Percentiles rank a stretch among this genome's conserved stretches.
These are phyloP conservation scores for Formica selysi DNA, from an alignment of 1,140 invertebrate genomes.

Conservation along the genomic window DNA sequence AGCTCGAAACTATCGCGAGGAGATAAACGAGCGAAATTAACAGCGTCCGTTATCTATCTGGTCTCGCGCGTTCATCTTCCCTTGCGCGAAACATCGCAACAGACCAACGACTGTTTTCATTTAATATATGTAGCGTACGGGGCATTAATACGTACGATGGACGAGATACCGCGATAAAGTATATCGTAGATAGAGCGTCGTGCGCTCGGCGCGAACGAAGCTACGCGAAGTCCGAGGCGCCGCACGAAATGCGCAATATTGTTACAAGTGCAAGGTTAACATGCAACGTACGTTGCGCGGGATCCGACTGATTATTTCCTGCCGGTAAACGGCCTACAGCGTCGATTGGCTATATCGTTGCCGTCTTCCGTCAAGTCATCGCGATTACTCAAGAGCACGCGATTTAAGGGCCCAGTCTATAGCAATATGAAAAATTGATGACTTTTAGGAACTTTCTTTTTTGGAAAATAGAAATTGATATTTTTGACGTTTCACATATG, in stretches of 20 bases:
- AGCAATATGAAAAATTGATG: too few species aligned
- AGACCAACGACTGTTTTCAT: neutral
- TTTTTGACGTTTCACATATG: too few species aligned
- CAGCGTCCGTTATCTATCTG: neutral
- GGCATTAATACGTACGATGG: neutral
- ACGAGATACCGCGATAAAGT: slow-evolving; percentile 18
- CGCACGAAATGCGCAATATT: slow-evolving; percentile 54
- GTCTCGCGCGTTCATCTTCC: neutral
- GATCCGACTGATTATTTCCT: slow-evolving; percentile 68
- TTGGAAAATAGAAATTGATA: too few species aligned
- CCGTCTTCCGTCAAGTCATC: neutral
- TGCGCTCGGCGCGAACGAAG: neutral
- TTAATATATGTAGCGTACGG: neutral
- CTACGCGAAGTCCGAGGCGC: neutral
- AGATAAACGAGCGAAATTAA: too few species aligned
- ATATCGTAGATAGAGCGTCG: slow-evolving; percentile 10
- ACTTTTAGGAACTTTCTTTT: too few species aligned
- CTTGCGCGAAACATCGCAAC: too few species aligned
- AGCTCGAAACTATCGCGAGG: neutral
- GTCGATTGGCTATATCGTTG: slow-evolving; percentile 56
- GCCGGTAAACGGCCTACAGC: slow-evolving; percentile 52
- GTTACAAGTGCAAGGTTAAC: slow-evolving; percentile 74
- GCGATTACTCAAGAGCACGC: neutral
- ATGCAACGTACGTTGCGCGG: slow-evolving; percentile 57
- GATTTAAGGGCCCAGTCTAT: neutral